Conservation (phyloP, 2,888 invertebrate species). For the Leptinotarsa rubiginosa region DNA sequence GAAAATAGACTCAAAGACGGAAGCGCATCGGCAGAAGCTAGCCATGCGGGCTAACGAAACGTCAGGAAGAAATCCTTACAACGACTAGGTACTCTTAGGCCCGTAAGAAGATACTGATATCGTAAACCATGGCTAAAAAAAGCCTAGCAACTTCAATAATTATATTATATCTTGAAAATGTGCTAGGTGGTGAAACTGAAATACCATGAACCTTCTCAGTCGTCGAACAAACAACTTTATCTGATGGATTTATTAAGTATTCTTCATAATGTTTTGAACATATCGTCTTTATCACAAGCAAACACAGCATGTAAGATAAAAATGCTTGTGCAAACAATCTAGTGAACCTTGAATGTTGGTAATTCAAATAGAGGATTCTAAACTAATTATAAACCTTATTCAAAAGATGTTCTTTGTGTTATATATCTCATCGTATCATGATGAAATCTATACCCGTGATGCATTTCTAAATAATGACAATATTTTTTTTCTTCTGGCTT, state of each 20-base stretch:
- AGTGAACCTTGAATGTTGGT: slow-evolving; percentile 16
- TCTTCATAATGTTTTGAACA: slow-evolving; percentile 16
- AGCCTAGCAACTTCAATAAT: not conserved
- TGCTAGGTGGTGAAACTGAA: not conserved
- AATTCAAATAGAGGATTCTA: slow-evolving; percentile 6
- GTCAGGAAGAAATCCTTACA: too few species aligned
- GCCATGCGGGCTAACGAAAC: too few species aligned
- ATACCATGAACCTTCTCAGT: not conserved
- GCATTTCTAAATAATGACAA: too few species aligned
- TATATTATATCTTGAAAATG: too few species aligned
- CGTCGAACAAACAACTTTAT: slow-evolving; percentile 1
- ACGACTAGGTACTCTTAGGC: too few species aligned
- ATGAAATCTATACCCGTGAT: too few species aligned
- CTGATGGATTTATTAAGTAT: slow-evolving; percentile 13
- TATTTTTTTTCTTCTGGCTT: too few species aligned
- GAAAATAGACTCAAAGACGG: too few species aligned
- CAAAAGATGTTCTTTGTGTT: not conserved
- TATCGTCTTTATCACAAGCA: slow-evolving; percentile 18
- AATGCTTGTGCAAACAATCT: slow-evolving; percentile 9
- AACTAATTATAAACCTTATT: slow-evolving; percentile 11
- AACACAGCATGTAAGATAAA: slow-evolving; percentile 8
- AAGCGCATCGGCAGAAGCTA: too few species aligned
- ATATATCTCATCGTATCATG: not conserved
- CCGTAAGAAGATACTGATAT: too few species aligned
- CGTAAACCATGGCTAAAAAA: not conserved